Evolutionary conservation across 53 echinoderm and acorn worm species (phyloP).

Genomic region (Holothuria leucospilota): DNA sequence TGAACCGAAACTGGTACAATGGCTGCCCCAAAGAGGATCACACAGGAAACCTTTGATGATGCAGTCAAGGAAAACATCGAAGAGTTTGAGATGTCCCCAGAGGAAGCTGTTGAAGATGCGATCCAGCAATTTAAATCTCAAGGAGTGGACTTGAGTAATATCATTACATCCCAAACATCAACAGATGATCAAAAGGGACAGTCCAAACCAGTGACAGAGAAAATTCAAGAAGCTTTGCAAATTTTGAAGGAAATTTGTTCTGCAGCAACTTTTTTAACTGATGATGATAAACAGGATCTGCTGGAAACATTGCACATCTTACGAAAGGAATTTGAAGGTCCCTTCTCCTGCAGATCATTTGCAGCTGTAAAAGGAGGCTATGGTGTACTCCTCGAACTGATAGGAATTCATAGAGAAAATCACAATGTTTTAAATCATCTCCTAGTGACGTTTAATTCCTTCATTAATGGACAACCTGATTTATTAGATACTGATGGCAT

Average conservation of each 20-base stretch:
- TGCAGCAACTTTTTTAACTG: conserved; percentile 49
- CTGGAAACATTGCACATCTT: conserved; percentile 60
- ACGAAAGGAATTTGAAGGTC: conserved; percentile 71
- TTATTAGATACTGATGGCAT: conserved; percentile 71
- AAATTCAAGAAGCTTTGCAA: conserved; percentile 72
- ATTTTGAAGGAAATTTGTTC: conserved; percentile 63
- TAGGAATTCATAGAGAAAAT: conserved; percentile 62
- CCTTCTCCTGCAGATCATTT: conserved; percentile 79
- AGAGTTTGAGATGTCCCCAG: conserved; percentile 93
- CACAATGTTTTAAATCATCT: conserved; percentile 33
- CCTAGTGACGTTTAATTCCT: conserved; percentile 61
- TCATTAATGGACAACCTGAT: conserved; percentile 96
- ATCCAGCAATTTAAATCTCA: conserved; percentile 95
- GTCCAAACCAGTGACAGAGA: conserved; percentile 56
- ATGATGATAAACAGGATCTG: conserved; percentile 62
- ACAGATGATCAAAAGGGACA: conserved; percentile 16
- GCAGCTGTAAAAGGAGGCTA: conserved; percentile 85
- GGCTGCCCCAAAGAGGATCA: conserved; percentile 79
- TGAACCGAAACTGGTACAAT: too few relatives aligned
- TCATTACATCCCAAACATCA: conserved; percentile 65
- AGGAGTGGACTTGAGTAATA: conserved; percentile 89
- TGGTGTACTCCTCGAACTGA: conserved; percentile 72
- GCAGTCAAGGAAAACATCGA: conserved; percentile 92
- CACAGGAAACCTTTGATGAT: conserved; percentile 95
- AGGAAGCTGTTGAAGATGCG: conserved; percentile 89